These are phyloP conservation scores for Peromyscus leucopus DNA, from an alignment of 2,113 vertebrate species.

Conservation along the genomic window DNA sequence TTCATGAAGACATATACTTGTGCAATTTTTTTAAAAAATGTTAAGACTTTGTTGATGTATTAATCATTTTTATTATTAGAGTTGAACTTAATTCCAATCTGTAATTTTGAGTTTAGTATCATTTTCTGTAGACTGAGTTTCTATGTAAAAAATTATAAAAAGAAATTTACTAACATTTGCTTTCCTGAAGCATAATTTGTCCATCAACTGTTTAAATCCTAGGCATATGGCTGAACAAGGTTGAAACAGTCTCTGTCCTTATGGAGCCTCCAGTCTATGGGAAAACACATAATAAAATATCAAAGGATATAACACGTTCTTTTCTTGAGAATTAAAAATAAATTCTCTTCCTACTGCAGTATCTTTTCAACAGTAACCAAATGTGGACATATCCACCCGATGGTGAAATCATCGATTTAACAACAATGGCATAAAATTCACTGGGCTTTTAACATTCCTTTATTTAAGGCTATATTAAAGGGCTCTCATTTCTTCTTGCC, in stretches of 20 bases:
- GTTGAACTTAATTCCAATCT: neutral
- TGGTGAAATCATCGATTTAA: constrained; percentile 55
- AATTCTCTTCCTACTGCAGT: neutral
- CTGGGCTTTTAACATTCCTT: constrained; percentile 68
- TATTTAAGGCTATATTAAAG: constrained; percentile 69
- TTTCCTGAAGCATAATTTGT: neutral
- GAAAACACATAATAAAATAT: neutral
- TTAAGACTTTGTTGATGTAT: neutral
- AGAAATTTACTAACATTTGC: neutral
- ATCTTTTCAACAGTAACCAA: constrained; percentile 14
- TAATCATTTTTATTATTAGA: constrained; percentile 26
- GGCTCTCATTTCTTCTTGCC: constrained; percentile 59
- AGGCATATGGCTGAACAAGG: neutral
- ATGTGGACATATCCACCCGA: neutral
- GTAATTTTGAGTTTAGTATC: constrained; percentile 33
- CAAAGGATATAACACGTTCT: neutral
- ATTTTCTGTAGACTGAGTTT: neutral
- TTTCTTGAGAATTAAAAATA: constrained; percentile 31
- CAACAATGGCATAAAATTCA: constrained; percentile 56
- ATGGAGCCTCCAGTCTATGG: neutral
- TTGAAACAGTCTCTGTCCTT: neutral
- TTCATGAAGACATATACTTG: no score
- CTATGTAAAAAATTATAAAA: neutral
- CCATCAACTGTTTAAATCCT: neutral
- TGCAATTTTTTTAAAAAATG: neutral